phyloP scores from a whole-genome alignment of 2,113 vertebrate species.

The Emydocephalus ijimae region DNA sequence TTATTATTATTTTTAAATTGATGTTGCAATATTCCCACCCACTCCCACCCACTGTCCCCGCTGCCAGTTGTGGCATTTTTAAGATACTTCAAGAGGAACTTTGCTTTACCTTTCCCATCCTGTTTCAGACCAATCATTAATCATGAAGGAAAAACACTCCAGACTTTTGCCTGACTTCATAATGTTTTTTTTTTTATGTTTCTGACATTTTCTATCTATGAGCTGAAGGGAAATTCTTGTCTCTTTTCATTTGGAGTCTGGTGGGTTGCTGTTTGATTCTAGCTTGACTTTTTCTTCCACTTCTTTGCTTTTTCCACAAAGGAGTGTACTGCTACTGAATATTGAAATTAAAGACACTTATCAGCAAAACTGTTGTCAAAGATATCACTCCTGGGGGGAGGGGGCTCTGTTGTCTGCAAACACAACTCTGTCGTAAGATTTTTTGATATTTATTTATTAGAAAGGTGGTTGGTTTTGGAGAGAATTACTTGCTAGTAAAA shows the following conservation, averaged over 20 bases:
- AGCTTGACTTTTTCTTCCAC: conserved; percentile 37
- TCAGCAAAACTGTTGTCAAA: conserved; percentile 1
- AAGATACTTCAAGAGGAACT: conserved; percentile 73
- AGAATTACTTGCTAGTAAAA: neutral
- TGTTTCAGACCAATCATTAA: conserved; percentile 75
- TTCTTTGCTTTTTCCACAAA: conserved; percentile 16
- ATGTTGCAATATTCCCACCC: conserved; percentile 71
- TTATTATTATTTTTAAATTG: conserved; percentile 72
- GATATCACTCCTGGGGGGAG: neutral
- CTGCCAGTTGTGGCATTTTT: conserved; percentile 76
- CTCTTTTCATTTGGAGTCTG: conserved; percentile 65
- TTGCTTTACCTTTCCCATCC: conserved; percentile 68
- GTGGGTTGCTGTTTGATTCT: conserved; percentile 48
- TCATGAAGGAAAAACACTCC: conserved; percentile 68
- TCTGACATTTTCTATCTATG: conserved; percentile 73
- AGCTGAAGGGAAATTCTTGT: conserved; percentile 58
- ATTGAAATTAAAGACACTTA: neutral
- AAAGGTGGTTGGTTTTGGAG: neutral
- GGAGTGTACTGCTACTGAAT: accelerated
- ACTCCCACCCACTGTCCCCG: neutral
- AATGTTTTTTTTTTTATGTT: conserved; percentile 68
- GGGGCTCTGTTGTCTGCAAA: neutral
- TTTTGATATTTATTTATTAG: neutral
- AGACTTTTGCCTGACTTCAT: conserved; percentile 68
- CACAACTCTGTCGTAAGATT: neutral